Conservation (phyloP, 1,140 invertebrate genomes). For the Aethina tumida region DNA sequence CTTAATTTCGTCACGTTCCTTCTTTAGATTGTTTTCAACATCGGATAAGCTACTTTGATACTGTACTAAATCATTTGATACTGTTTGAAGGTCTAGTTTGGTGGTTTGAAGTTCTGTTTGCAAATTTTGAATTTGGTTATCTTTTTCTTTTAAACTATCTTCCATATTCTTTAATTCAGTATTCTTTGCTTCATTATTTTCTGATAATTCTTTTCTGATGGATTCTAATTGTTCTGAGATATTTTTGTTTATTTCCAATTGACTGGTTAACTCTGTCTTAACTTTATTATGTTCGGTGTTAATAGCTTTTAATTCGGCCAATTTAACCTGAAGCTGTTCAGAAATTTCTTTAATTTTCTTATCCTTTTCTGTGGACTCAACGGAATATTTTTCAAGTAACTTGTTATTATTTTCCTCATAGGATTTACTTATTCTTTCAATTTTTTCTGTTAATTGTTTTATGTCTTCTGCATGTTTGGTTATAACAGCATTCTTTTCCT, state of each 20-base stretch:
- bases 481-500: conserved; percentile 1
- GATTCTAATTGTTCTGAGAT: conserved; percentile 7
- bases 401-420: conserved; percentile 6
- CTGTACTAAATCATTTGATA: conserved; percentile 20
- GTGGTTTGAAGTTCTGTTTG: conserved; percentile 20
- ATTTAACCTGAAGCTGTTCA: too few relatives aligned
- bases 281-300: conserved; percentile 3
- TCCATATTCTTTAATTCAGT: conserved; percentile 4
- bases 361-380: too few relatives aligned
- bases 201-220: conserved; percentile 2
- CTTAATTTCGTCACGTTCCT: conserved; percentile 21
- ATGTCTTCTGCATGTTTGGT: not conserved
- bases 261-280: conserved; percentile 7
- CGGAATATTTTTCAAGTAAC: not conserved
- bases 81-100: conserved; percentile 40
- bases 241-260: conserved; percentile 5
- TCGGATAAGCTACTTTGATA: conserved; percentile 21
- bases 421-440: conserved; percentile 37
- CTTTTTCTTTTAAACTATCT: conserved; percentile 11
- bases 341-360: conserved; percentile 4
- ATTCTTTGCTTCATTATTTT: conserved; percentile 10
- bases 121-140: conserved; percentile 15
- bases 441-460: conserved; percentile 29
- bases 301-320: conserved; percentile 9
- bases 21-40: conserved; percentile 18